These are phyloP conservation scores for Tenualosa ilisha DNA, from an alignment of 2,797 vertebrate species.

Conservation along the genomic window DNA sequence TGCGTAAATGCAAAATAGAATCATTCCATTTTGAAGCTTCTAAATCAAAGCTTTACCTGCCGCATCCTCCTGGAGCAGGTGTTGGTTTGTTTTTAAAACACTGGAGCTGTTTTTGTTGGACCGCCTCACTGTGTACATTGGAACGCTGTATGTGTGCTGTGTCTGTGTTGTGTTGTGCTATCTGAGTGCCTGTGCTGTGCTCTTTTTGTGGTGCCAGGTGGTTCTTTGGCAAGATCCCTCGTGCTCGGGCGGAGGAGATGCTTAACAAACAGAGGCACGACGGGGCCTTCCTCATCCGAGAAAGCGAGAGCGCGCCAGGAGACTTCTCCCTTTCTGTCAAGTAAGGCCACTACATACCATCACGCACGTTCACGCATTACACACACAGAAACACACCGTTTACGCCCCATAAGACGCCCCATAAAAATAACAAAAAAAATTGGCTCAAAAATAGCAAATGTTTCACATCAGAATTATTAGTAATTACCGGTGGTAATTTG, in stretches of 20 bases:
- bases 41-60: not conserved
- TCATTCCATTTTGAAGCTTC: not conserved
- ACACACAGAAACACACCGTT: not conserved
- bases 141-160: too few species aligned
- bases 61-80: not conserved
- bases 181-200: not conserved
- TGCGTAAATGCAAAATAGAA: not conserved
- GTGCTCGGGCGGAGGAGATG: slow-evolving; percentile 98
- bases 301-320: slow-evolving; percentile 97
- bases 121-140: not conserved
- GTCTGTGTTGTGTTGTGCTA: not conserved
- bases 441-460: not conserved
- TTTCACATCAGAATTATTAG: not conserved
- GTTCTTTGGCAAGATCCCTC: slow-evolving; percentile 99
- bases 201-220: slow-evolving; percentile 78
- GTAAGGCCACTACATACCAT: slow-evolving; percentile 68
- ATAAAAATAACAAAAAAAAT: not conserved
- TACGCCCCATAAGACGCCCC: too few species aligned
- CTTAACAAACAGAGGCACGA: slow-evolving; percentile 78
- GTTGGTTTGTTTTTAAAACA: not conserved
- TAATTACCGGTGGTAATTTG: too few species aligned
- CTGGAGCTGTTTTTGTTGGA: not conserved
- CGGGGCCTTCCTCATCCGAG: slow-evolving; percentile 96
- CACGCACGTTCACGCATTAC: not conserved
- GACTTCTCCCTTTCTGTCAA: slow-evolving; percentile 99